Conservation (phyloP, 2,888 invertebrate species). For the Ochropleura plecta region DNA sequence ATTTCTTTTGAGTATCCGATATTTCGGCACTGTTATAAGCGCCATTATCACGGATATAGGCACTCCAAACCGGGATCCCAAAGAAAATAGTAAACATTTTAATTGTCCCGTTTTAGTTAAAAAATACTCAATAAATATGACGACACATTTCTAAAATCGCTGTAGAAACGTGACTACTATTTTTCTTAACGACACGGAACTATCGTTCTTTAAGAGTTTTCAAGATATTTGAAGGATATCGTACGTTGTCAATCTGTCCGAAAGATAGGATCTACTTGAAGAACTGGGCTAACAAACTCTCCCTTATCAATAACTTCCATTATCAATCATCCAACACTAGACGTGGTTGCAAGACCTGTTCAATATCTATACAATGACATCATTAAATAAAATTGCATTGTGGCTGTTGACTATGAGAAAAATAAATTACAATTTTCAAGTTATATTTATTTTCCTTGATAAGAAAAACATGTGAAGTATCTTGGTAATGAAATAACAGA, state of each 20-base stretch:
- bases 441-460: not conserved
- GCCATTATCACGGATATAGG: too few relatives aligned
- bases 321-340: slow-evolving; percentile 34
- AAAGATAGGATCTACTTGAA: slow-evolving; percentile 14
- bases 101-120: too few relatives aligned
- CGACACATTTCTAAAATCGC: not conserved
- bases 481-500: not conserved
- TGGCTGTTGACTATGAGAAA: not conserved
- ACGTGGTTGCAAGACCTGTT: slow-evolving; percentile 3
- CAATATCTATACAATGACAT: slow-evolving; percentile 3
- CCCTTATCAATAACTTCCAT: slow-evolving; percentile 27
- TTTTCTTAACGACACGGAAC: not conserved
- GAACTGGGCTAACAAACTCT: slow-evolving; percentile 40
- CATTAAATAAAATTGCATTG: not conserved
- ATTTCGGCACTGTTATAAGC: too few relatives aligned
- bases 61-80: too few relatives aligned
- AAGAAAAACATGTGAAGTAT: not conserved
- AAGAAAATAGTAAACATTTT: too few relatives aligned
- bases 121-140: not conserved
- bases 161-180: not conserved
- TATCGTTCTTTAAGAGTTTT: not conserved
- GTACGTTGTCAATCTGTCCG: not conserved
- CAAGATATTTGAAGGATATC: not conserved
- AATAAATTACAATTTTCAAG: not conserved
- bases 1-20: too few relatives aligned